Evolutionary conservation across 2,888 invertebrate genomes (phyloP), one percentile per base, ranked within the genome.

Genomic region (Aphelenchoides bicaudatus): DNA sequence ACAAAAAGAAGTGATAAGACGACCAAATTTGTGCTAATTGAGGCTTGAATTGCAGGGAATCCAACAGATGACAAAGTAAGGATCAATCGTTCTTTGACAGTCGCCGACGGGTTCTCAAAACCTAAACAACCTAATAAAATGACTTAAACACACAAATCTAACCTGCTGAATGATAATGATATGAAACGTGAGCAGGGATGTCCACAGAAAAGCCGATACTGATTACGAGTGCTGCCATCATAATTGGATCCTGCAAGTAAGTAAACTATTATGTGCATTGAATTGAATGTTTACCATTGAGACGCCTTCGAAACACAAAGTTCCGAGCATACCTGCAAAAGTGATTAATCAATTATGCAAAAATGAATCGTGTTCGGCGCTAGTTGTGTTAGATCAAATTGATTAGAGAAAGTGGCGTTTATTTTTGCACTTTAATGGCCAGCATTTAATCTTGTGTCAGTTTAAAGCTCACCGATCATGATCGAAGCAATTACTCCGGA

Each of bases 151-250:
- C 21, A 21, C 25, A 43, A 47, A 30, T 34, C 60, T 43, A 8
- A 69, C 68, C 56, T 23, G 66, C 68, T 39, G 58, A 61, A 48
- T 74, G 71, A 56, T 67, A 74, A 55, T 74, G 74, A 56, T 72
- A 74, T 2, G 70, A 62, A 37, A 73, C 68, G 50, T 74, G 74
- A 5, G 73, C 73, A 1, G 74, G 74, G 27, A 74, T 73, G 58
- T 74, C 74, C 21, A 74, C 73, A 25, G 68, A 67, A 57, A 74
- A 74, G 48, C 74, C 74, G 53, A 74, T 71, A 1, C 72, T 72
- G 28, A 74, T 74, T 48, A 74, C 71, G 56, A 74, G 59, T 0
- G 72, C 71, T 21, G 72, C 69, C 76, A 76, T 76, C 27, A 71
- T 66, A 47, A 75, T 74, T 8, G 76, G 76, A 53, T 75, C 76